Evolutionary conservation across 2,113 vertebrate genomes (phyloP).

Genomic region (Callorhinus ursinus): DNA sequence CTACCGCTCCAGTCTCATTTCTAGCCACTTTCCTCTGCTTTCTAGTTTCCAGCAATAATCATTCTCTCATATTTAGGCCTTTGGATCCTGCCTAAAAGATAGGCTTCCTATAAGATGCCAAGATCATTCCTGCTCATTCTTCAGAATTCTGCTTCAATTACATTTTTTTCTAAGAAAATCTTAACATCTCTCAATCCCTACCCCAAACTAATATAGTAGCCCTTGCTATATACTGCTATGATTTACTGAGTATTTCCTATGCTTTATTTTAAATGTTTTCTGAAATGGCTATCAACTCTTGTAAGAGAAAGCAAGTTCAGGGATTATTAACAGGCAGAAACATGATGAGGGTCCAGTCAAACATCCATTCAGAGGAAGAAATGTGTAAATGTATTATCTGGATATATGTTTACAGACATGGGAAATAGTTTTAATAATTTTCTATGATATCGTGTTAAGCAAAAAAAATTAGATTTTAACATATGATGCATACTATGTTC

Average conservation of each 20-base stretch:
- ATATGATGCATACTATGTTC: background rate
- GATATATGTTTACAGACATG: background rate
- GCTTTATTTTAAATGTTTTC: background rate
- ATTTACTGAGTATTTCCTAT: background rate
- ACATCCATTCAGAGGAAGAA: background rate
- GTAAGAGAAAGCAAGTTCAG: background rate
- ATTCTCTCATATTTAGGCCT: background rate
- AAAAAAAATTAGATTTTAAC: background rate
- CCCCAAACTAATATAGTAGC: background rate
- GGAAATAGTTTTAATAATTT: background rate
- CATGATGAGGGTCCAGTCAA: background rate
- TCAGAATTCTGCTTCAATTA: background rate
- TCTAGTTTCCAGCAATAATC: background rate
- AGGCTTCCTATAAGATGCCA: background rate
- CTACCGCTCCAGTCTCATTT: fast-evolving
- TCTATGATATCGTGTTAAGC: background rate
- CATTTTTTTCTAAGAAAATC: background rate
- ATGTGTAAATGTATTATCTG: background rate
- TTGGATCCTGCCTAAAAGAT: background rate
- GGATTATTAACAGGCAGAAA: background rate
- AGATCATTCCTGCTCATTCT: background rate
- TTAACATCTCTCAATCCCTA: background rate
- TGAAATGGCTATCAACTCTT: background rate
- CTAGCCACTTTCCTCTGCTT: too few relatives aligned
- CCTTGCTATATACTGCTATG: background rate